Base-by-base conservation (phyloP, 2,797 vertebrate genomes). In the Cossypha niveicapilla region DNA sequence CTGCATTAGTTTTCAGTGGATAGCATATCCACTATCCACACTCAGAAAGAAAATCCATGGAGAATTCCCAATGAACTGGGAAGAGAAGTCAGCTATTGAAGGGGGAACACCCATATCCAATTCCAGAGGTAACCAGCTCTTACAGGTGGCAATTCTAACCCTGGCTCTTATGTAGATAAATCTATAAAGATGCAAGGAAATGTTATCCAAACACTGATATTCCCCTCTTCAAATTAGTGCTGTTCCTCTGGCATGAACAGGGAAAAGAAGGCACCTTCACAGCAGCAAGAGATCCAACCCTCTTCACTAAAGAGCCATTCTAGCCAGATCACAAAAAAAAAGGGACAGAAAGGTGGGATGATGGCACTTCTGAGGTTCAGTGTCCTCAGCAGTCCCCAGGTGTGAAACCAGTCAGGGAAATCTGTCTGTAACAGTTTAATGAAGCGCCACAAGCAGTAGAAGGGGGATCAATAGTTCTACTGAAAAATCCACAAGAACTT, bases 81-180 rank as follows among this genome's bases (percentile, higher is more conserved):
- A 65, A 65, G 15, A 50, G 54, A 25, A 48, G 13, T 42, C 41
- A 72, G 12, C 17, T 32, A 3, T 23, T 37, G 37, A 14, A 68
- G 21, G 50, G 58, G 25, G 70, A 4, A 6, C 0, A 0, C 1
- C 34, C 18, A 7, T 15, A 27, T 7, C n/a, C 44, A 56, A 62
- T 39, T 48, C n/a, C n/a, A 60, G 67, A 62, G 10, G 21, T 28
- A 73, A 50, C 13, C 9, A 51, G 34, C 6, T 81, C 32, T 41
- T 25, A 83, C 35, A 62, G 10, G 2, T 9, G 23, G 21, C 34
- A 65, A 37, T 42, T 82, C 28, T 57, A 68, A 85, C 21, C 30
- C 71, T 57, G 42, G 14, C 6, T 81, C 23, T 14, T 12, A 3
- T 2, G 1, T 3, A 75, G 15, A 7, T 62, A 72, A 53, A 47